A percentile compares a stretch with the other conserved stretches of the same genome.
phyloP scores from a whole-genome alignment of 1,140 invertebrate species.

The Pogonomyrmex barbatus region DNA sequence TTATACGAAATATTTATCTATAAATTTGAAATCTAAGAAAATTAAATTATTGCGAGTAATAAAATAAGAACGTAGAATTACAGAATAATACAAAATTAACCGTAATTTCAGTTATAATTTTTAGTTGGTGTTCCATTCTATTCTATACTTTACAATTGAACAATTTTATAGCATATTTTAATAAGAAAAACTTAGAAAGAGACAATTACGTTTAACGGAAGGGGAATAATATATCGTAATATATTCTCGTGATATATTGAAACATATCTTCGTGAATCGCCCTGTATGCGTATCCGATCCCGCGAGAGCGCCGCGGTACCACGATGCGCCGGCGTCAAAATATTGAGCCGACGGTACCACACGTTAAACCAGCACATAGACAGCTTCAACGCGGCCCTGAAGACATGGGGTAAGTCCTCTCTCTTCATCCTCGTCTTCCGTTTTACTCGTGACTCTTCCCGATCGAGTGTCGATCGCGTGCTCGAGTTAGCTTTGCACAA shows the following conservation, averaged over 20 bases:
- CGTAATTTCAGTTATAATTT: no score
- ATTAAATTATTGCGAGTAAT: neutral
- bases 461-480: constrained; percentile 12
- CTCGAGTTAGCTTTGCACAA: neutral
- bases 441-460: neutral
- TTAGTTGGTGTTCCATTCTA: no score
- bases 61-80: neutral
- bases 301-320: constrained; percentile 24
- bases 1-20: neutral
- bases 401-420: constrained; percentile 69
- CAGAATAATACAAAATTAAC: neutral
- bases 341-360: constrained; percentile 63
- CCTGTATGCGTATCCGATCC: neutral
- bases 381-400: constrained; percentile 49
- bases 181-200: no score
- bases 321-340: constrained; percentile 60
- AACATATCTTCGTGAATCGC: constrained; percentile 1
- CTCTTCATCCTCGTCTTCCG: constrained; percentile 29
- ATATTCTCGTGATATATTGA: neutral
- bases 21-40: neutral
- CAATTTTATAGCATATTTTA: neutral
- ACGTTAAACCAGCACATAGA: constrained; percentile 45
- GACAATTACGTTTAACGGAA: no score
- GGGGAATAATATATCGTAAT: no score
- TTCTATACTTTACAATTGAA: neutral